Evolutionary conservation across 92 coral and sea anemone species (phyloP), one percentile per base, ranked within the genome.

Genomic region (Epizoanthus stellaris): DNA sequence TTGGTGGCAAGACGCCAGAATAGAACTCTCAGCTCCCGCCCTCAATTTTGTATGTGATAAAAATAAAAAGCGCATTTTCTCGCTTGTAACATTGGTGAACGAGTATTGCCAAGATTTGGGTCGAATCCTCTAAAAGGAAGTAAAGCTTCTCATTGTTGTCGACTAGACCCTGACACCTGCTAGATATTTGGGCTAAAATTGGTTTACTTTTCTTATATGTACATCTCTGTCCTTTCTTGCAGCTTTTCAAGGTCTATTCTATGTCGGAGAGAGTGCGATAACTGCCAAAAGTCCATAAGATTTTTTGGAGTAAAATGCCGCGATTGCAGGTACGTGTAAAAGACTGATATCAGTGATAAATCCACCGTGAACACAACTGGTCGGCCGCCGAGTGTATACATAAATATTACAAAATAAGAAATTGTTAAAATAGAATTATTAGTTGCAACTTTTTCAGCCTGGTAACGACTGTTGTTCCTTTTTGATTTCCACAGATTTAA

Each of bases 291-390:
- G 58, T 89, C 89, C 25, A 94, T 96, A 8, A 93, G 98, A 9
- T 92, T 96, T 91, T 85, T 91, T 17, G 98, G 98, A 16, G 90
- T 94, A 58, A 93, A 98, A 25, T 96, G 98, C 80, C 89, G 92
- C 60, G 92, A 90, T 70, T 96, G 98, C 92, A 95, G 98, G 98
- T 96, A n/a, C 53, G 95, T 73, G 6, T 14, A 63, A 70, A 25
- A 14, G n/a, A 52, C 56, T 6, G 14, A 13, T 11, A 52, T 9
- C 56, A 52, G 13, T 52, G 3, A 13, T 7, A 13, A 52, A 45
- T 23, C 13, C 57, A 67, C 79, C 80, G 2, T 53, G 34, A 34
- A 30, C 75, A 76, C 42, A 72, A 52, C 74, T 23, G 38, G 67
- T 8, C 73, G 63, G 12, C 64, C 65, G 1, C 36, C 21, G 45